Conservation (phyloP, 2,113 vertebrate genomes). For the Prochilodus magdalenae region DNA sequence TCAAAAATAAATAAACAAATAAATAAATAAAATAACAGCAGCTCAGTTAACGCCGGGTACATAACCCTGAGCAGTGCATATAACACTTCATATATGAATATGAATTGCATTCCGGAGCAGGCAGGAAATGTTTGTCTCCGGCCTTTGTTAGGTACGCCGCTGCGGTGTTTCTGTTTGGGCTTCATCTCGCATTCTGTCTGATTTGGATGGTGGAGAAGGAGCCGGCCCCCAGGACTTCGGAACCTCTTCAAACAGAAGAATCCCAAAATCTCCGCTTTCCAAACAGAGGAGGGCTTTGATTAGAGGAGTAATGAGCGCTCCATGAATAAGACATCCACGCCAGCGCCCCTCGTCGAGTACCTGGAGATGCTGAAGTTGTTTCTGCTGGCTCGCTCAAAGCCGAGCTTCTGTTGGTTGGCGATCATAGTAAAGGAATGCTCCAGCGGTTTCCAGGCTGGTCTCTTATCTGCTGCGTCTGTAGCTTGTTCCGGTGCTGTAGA, state of each 20-base stretch:
- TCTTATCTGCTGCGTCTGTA: no score
- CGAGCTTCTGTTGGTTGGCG: not conserved
- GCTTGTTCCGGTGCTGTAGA: no score
- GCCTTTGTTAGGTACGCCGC: constrained; percentile 37
- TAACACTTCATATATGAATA: not conserved
- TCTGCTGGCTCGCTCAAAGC: constrained; percentile 5
- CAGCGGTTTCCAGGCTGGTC: no score
- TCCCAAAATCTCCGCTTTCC: not conserved
- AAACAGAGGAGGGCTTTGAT: constrained; percentile 42
- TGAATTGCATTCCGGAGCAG: not conserved
- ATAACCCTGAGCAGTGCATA: not conserved
- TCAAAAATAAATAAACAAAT: not conserved
- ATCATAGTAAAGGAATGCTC: not conserved
- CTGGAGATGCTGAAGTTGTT: constrained; percentile 36
- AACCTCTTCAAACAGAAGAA: not conserved
- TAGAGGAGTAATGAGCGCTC: constrained; percentile 38
- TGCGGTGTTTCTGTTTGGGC: constrained; percentile 8
- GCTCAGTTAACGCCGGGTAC: not conserved
- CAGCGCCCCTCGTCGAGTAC: constrained; percentile 40
- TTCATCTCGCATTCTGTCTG: constrained; percentile 57
- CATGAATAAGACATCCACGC: constrained; percentile 41
- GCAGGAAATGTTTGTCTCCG: not conserved
- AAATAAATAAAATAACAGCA: not conserved
- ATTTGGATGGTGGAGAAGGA: constrained; percentile 53
- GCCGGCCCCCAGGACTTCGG: constrained; percentile 25